Conservation (phyloP, 2,797 vertebrate genomes). For the Siniperca obscura region DNA sequence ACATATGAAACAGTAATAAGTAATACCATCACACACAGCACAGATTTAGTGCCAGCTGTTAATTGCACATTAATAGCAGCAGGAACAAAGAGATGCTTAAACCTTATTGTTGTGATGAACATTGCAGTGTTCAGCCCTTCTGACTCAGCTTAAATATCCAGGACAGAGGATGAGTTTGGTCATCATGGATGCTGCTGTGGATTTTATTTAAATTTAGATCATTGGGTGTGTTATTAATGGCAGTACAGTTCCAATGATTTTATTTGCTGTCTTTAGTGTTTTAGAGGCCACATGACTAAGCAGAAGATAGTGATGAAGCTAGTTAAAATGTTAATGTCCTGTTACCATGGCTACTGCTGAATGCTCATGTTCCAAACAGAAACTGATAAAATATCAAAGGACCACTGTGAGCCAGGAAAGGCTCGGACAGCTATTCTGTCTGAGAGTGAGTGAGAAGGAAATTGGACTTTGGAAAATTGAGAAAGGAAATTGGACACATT, state of each 20-base stretch:
- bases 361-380: conserved; percentile 32
- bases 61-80: conserved; percentile 42
- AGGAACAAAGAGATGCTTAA: conserved; percentile 23
- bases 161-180: neutral
- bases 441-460: conserved; percentile 39
- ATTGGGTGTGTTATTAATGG: neutral
- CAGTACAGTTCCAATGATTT: conserved; percentile 8
- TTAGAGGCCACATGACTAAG: conserved; percentile 21
- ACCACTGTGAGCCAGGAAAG: conserved; percentile 25
- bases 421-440: conserved; percentile 20
- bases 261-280: conserved; percentile 10
- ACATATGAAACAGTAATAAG: conserved; percentile 34
- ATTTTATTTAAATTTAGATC: conserved; percentile 28
- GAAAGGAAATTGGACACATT: conserved; percentile 61
- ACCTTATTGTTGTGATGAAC: conserved; percentile 33
- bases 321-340: conserved; percentile 39
- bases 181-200: neutral
- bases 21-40: conserved; percentile 41
- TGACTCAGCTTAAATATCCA: conserved; percentile 21
- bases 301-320: conserved; percentile 19
- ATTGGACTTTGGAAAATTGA: conserved; percentile 52
- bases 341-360: conserved; percentile 33
- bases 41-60: conserved; percentile 53
- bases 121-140: neutral
- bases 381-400: conserved; percentile 50